Evolutionary conservation across 2,888 invertebrate species (phyloP).

Genomic region (Tiphia femorata): DNA sequence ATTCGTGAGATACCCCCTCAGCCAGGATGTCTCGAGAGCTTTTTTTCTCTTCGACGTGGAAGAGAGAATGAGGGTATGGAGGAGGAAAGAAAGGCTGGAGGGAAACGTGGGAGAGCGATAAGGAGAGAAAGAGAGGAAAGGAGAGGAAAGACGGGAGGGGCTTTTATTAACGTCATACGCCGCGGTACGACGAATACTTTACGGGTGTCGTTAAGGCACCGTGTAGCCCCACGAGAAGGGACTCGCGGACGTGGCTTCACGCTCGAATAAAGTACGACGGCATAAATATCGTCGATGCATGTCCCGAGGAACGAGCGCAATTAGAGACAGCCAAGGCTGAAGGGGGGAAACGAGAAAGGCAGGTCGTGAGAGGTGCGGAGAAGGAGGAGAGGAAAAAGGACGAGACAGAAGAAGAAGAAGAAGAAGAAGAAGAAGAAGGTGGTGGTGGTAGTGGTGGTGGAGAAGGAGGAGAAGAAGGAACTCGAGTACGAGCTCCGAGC

Average conservation of each 20-base stretch:
- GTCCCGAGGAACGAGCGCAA: conserved; percentile 35
- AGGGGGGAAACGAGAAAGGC: neutral
- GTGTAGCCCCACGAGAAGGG: neutral
- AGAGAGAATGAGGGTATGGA: no score
- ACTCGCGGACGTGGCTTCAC: conserved; percentile 7
- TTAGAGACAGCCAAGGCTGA: conserved; percentile 29
- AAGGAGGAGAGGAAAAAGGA: conserved; percentile 8
- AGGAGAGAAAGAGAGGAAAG: no score
- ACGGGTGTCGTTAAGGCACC: conserved; percentile 20
- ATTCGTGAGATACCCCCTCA: no score
- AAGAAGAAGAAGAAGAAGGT: neutral
- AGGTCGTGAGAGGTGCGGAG: neutral
- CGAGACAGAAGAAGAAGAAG: conserved; percentile 4
- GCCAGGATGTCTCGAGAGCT: no score
- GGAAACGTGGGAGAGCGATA: no score
- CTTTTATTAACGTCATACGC: conserved; percentile 19
- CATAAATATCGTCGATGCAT: conserved; percentile 38
- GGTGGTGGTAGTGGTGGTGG: neutral
- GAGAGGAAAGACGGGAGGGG: no score
- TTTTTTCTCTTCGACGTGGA: no score
- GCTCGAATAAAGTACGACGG: conserved; percentile 20
- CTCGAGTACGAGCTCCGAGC: conserved; percentile 16
- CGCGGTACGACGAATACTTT: conserved; percentile 14
- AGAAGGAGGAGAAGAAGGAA: neutral
- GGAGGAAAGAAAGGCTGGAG: no score